Evolutionary conservation across 2,113 vertebrate genomes (phyloP), one percentile per base, ranked within the genome.

Genomic region (Triplophysa rosa): DNA sequence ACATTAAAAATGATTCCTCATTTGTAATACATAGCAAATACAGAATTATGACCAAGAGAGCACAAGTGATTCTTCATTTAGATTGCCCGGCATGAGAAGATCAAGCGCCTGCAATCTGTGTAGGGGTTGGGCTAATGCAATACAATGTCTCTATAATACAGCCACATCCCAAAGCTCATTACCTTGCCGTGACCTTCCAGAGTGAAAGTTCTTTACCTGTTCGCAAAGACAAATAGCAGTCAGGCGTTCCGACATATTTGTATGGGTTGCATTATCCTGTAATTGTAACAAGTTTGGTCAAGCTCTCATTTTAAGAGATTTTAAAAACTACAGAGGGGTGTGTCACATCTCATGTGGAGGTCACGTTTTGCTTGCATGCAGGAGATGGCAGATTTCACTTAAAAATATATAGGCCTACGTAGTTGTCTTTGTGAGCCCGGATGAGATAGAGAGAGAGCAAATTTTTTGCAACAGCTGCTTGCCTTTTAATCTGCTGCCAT

Each of bases 391-490:
- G 33, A 42, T 72, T 72, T 47, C 23, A 26, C 33, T 62, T 74
- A 26, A 62, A 56, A 77, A 67, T 84, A 61, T 59, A 37, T 29
- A 37, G 33, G 1, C 33, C 6, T 37, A 59, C 65, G 14, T 79
- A 74, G 82, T 0, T 0, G 42, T 45, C 37, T 59, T 16, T 67
- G 37, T 37, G 52, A 11, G 29, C 56, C 40, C 45, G 17, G 49
- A 33, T n/a, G 21, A 58, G 56, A 49, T 2, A 12, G 21, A 13
- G 23, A 29, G 11, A 40, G 67, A 85, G 90, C 87, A 8, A 88
- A 2, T n/a, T n/a, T 92, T 89, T 87, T 89, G 90, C 88, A 94
- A 93, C 95, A 97, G 94, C 94, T 96, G 95, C 94, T 95, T 92
- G 87, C 89, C 90, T 93, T 94, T 96, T 95, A 95, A 95, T 95